Percentiles rank a stretch among this genome's conserved stretches.
Conservation (phyloP, 2,888 invertebrate species). For the Mythimna ferrago region DNA sequence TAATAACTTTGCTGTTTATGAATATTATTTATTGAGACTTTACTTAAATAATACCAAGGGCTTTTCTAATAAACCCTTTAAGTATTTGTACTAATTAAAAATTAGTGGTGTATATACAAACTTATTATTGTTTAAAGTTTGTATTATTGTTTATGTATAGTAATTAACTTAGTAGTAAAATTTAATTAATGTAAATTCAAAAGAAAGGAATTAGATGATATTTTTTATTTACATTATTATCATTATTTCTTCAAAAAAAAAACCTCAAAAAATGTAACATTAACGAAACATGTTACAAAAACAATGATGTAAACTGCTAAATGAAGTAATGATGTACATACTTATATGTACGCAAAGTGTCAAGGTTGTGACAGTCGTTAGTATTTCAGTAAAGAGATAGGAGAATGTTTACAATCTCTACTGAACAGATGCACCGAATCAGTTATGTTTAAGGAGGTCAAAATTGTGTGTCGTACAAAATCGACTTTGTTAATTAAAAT, state of each 20-base stretch:
- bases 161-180: too few relatives aligned
- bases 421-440: background rate
- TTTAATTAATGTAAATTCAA: too few relatives aligned
- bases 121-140: too few relatives aligned
- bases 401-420: constrained; percentile 28
- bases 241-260: background rate
- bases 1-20: too few relatives aligned
- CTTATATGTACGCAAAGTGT: constrained; percentile 13
- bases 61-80: too few relatives aligned
- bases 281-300: background rate
- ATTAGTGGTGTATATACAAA: too few relatives aligned
- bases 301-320: constrained; percentile 14
- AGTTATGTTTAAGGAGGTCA: constrained; percentile 8
- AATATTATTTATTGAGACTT: too few relatives aligned
- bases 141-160: too few relatives aligned
- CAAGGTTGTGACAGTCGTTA: constrained; percentile 34
- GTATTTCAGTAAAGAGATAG: constrained; percentile 9
- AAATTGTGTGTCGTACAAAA: background rate
- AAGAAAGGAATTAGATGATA: too few relatives aligned
- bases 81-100: too few relatives aligned
- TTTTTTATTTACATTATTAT: too few relatives aligned
- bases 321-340: constrained; percentile 7
- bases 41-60: too few relatives aligned
- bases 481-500: background rate
- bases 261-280: constrained; percentile 1